Base-by-base conservation (phyloP, 1,140 invertebrate genomes). In the Bombus impatiens region DNA sequence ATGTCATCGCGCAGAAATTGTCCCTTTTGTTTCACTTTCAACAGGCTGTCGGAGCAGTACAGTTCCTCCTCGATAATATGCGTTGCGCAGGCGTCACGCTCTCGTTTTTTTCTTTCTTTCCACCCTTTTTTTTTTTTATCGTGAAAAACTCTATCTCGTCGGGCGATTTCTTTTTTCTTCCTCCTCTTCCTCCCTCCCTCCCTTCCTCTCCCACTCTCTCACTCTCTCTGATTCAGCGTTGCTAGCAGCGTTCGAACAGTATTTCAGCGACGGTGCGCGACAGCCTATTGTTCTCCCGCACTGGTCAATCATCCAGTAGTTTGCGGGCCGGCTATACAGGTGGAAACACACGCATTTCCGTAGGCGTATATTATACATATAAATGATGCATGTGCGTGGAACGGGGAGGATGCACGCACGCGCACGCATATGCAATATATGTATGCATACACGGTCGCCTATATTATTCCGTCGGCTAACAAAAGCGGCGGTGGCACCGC, bases 281-380 rank as follows among this genome's bases (percentile, higher is more conserved):
- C 76, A 67, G 76, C 88, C 86, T 84, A 90, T 90, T 86, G 89
- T 90, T 87, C 86, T 85, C 82, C 40, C 67, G 75, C 79, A 71
- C 84, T 82, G 88, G 82, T 89, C 88, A 90, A 90, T 90, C 87
- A 88, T 90, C 88, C 88, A 87, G 78, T 90, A 90, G 88, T 89
- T 85, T 87, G 88, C 82, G 89, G 78, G 86, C 74, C 67, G 82
- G 82, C 67, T 80, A 71, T 87, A 81, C 87, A 87, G 76, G 81
- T 71, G 42, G 80, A 77, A 86, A 84, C 84, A 68, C 72, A 72
- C 70, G 84, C 80, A 35, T 78, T 78, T 81, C 62, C 53, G 76
- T 72, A 44, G 9, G 35, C 68, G 77, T 78, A 86, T 87, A 86
- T 87, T 87, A 85, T 75, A 79, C 77, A 62, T 87, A 87, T 87